Evolutionary conservation across 2,888 invertebrate genomes (phyloP).

Genomic region (Caenorhabditis parvicauda): DNA sequence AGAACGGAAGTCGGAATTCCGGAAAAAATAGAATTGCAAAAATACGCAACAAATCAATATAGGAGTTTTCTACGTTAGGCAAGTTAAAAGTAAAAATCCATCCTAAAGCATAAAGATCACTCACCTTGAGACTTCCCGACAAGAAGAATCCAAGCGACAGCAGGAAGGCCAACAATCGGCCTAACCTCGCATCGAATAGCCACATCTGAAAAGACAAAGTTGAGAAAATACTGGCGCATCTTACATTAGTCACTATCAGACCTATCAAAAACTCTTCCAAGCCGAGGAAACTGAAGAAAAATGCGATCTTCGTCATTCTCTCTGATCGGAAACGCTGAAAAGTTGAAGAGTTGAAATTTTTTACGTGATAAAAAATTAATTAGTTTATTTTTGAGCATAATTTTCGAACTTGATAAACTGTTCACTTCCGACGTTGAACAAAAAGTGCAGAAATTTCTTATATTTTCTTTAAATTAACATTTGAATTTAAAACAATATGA

Average conservation of each 20-base stretch:
- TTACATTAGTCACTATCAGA: slow-evolving; percentile 16
- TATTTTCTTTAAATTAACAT: too few species aligned
- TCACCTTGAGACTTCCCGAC: slow-evolving; percentile 23
- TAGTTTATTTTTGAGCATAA: too few species aligned
- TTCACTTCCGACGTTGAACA: neutral
- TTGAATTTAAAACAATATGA: too few species aligned
- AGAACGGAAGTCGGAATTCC: too few species aligned
- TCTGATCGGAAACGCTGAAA: slow-evolving; percentile 18
- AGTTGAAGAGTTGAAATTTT: neutral
- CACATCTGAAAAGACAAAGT: slow-evolving; percentile 14
- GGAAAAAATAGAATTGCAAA: too few species aligned
- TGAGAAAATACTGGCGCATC: neutral
- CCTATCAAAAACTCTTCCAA: slow-evolving; percentile 31
- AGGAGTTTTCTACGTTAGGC: too few species aligned
- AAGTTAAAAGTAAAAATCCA: too few species aligned
- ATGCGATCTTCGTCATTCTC: slow-evolving; percentile 18
- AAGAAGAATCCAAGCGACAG: slow-evolving; percentile 29
- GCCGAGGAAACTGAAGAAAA: slow-evolving; percentile 27
- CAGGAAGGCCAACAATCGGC: slow-evolving; percentile 25
- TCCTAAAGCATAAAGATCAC: too few species aligned
- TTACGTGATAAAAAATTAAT: too few species aligned
- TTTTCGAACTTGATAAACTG: neutral
- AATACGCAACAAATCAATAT: too few species aligned
- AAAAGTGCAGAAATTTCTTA: neutral
- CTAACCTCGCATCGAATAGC: slow-evolving; percentile 30